Evolutionary conservation across 92 coral and sea anemone genomes (phyloP), one percentile per base, ranked within the genome.

Genomic region (Porites evermanni): DNA sequence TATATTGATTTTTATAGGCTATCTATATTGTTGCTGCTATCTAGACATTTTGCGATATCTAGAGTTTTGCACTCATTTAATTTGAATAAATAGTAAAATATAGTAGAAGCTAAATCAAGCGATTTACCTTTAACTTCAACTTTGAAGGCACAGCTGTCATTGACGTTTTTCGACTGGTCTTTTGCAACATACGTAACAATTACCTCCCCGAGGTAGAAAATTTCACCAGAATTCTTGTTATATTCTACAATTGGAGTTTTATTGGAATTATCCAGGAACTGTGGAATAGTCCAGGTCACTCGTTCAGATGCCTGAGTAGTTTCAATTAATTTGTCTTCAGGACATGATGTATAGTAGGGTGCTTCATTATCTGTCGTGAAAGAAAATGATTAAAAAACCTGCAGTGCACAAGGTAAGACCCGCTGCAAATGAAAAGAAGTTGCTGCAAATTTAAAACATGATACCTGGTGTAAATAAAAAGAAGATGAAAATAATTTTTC

Each of bases 181-280:
- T 67, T 92, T 3, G 95, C 98, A 8, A 59, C 79, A 44, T 96
- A 96, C 52, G 65, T 60, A 4, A 96, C 95, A 17, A 87, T 73
- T 4, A 89, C 88, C 58, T 88, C 94, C 1, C 98, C 98, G 10
- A 92, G 64, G 1, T 53, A 26, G 89, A 96, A 88, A 7, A 1
- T 17, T 47, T 56, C 72, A n/a, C 98, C 93, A 10, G 91, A 80
- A 60, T 79, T 50, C 59, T 69, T 67, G 67, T 66, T 82, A 12
- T 77, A 12, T 12, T 78, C 63, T 51, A 95, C 44, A 2, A 70
- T 32, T 6, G 98, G 98, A 24, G 91, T 83, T 4, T 83, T 54
- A n/a, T 93, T 94, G 1, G 99, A 96, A 87, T 96, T 96, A 75
- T 96, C 99, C 8, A 76, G 67, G 78, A 94, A 96, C 20, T 81